Percentiles rank a stretch among this genome's conserved stretches.
phyloP scores from a whole-genome alignment of 2,888 invertebrate genomes.

The Drosophila melanosoma region DNA sequence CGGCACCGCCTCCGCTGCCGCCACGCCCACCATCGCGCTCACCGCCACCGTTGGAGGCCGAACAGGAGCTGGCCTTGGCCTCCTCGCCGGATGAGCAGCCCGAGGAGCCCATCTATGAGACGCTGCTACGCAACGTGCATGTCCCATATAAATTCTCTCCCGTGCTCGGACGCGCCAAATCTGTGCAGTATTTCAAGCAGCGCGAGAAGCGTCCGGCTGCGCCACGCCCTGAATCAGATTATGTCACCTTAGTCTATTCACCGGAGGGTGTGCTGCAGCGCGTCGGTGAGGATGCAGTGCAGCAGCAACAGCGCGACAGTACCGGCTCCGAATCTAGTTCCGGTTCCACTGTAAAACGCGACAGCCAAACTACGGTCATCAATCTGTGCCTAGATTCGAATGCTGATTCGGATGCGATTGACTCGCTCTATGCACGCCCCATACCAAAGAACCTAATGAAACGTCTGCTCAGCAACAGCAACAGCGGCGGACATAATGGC shows the following conservation, averaged over 20 bases:
- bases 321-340: slow-evolving; percentile 64
- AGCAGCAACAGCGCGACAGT: slow-evolving; percentile 54
- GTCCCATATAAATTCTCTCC: slow-evolving; percentile 85
- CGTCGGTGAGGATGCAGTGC: slow-evolving; percentile 76
- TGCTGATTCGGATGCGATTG: slow-evolving; percentile 34
- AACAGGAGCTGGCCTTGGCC: slow-evolving; percentile 49
- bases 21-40: slow-evolving; percentile 84
- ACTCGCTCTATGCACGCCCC: slow-evolving; percentile 67
- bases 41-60: slow-evolving; percentile 82
- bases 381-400: slow-evolving; percentile 57
- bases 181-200: slow-evolving; percentile 77
- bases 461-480: slow-evolving; percentile 71
- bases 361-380: slow-evolving; percentile 77
- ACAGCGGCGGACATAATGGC: slow-evolving; percentile 35
- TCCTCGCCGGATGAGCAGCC: slow-evolving; percentile 11
- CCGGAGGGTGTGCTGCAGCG: slow-evolving; percentile 81
- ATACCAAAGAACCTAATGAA: slow-evolving; percentile 81
- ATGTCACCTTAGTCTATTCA: slow-evolving; percentile 84
- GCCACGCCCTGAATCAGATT: slow-evolving; percentile 84
- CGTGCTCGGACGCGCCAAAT: slow-evolving; percentile 82
- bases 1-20: slow-evolving; percentile 71
- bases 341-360: slow-evolving; percentile 72
- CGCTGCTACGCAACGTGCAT: slow-evolving; percentile 84
- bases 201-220: slow-evolving; percentile 67
- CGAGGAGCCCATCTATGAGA: slow-evolving; percentile 84